Conservation (phyloP, 2,888 invertebrate species). For the Dione vanillae region DNA sequence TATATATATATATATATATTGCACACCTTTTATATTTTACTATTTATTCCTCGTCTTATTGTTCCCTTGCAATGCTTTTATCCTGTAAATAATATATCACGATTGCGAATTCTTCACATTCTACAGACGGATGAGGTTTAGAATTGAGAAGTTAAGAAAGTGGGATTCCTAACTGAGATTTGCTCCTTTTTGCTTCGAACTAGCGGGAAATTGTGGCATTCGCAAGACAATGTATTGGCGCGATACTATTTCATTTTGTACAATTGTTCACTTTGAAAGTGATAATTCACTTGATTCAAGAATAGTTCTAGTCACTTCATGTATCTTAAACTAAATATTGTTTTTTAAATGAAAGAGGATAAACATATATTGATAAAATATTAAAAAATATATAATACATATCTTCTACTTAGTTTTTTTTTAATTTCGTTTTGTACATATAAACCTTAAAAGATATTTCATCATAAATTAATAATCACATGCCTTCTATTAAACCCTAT, state of each 20-base stretch:
- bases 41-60: constrained; percentile 40
- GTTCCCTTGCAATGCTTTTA: constrained; percentile 42
- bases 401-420: no score
- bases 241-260: constrained; percentile 45
- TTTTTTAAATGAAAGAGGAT: no score
- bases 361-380: no score
- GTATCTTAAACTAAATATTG: neutral
- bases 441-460: no score
- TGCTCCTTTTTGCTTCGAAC: constrained; percentile 44
- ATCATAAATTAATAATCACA: neutral
- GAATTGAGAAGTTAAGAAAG: constrained; percentile 67
- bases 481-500: neutral
- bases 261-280: constrained; percentile 10
- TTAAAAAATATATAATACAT: no score
- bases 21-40: constrained; percentile 29
- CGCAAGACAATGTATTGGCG: constrained; percentile 44
- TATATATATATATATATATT: constrained; percentile 15
- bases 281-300: constrained; percentile 4
- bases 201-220: constrained; percentile 24
- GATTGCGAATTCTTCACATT: constrained; percentile 57
- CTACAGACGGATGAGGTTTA: constrained; percentile 52
- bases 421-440: no score
- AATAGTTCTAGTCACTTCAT: constrained; percentile 11
- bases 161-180: constrained; percentile 47
- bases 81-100: constrained; percentile 64